These are phyloP conservation scores for Syngnathus typhle DNA, from an alignment of 2,113 vertebrate genomes.

Conservation along the genomic window DNA sequence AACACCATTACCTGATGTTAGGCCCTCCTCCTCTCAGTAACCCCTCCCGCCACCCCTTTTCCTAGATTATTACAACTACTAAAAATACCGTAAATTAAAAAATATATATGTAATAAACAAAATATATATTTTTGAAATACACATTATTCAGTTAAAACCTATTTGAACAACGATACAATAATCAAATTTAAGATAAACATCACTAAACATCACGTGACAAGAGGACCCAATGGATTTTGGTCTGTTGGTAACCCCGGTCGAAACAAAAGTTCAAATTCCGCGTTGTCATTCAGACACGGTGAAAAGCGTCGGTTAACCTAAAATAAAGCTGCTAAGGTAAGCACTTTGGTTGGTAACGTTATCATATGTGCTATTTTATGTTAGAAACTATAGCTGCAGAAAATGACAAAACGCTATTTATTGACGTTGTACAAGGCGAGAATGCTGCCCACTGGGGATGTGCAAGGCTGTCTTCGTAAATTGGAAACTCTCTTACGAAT, in stretches of 20 bases:
- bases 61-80: not conserved
- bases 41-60: slow-evolving; percentile 19
- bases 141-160: not conserved
- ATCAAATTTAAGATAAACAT: not conserved
- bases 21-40: slow-evolving; percentile 33
- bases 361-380: not conserved
- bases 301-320: not conserved
- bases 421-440: not conserved
- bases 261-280: slow-evolving; percentile 20
- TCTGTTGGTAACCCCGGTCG: slow-evolving; percentile 18
- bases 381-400: not conserved
- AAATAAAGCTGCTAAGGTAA: not conserved
- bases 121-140: not conserved
- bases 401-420: not conserved
- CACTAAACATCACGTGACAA: not conserved
- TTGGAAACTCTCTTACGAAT: slow-evolving; percentile 81
- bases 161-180: not conserved
- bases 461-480: slow-evolving; percentile 82
- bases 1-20: slow-evolving; percentile 22
- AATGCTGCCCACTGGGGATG: slow-evolving; percentile 81
- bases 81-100: not conserved
- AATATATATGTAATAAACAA: too few relatives aligned
- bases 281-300: not conserved
- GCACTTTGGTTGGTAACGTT: not conserved
- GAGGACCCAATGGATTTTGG: slow-evolving; percentile 21